These are phyloP conservation scores for Orientallactaga sibirica DNA, from an alignment of 2,797 vertebrate genomes.

Conservation along the genomic window DNA sequence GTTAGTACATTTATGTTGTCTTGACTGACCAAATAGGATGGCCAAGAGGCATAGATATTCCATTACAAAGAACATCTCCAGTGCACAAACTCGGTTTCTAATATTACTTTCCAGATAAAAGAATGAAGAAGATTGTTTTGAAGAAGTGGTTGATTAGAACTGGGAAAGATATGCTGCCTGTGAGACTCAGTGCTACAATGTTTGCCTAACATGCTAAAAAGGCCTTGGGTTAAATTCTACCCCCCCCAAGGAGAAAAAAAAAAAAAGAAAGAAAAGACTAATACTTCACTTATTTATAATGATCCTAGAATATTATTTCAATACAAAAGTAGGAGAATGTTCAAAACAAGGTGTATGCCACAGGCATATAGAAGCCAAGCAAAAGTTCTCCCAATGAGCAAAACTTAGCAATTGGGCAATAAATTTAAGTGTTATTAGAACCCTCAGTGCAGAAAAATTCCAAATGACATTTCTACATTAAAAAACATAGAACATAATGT, in stretches of 20 bases:
- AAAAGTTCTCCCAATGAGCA: background rate
- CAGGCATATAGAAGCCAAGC: background rate
- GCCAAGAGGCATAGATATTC: background rate
- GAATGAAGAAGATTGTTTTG: background rate
- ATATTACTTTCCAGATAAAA: background rate
- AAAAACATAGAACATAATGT: background rate
- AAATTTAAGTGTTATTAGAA: background rate
- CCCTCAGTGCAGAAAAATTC: background rate
- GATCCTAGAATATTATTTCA: background rate
- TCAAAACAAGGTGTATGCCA: background rate
- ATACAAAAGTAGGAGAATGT: background rate
- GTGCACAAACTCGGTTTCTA: background rate
- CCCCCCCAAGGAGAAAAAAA: background rate
- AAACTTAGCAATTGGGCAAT: background rate
- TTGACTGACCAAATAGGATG: background rate
- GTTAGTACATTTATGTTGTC: background rate
- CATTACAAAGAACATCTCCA: background rate
- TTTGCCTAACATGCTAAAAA: no score
- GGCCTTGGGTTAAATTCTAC: background rate
- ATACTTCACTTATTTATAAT: background rate
- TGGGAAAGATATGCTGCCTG: fast-evolving
- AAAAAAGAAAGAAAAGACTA: background rate
- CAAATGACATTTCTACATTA: background rate
- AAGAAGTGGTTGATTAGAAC: background rate
- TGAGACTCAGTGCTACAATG: no score